A percentile compares a stretch with the other conserved stretches of the same genome.
These are phyloP conservation scores for Microctenopoma lineatum DNA, from an alignment of 2,797 vertebrate genomes.

Conservation along the genomic window DNA sequence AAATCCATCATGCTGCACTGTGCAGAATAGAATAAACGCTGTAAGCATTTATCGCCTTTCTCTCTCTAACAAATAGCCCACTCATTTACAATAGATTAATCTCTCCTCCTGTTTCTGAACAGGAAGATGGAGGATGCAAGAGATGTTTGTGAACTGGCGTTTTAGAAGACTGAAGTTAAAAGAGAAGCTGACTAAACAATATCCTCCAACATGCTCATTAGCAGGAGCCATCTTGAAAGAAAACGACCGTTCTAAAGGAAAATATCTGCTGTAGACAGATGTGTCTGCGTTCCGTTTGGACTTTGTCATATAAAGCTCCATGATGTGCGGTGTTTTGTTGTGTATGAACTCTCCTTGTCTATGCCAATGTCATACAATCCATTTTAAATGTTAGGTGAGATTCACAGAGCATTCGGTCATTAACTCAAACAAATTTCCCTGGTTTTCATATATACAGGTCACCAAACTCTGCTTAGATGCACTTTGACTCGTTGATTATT, in stretches of 20 bases:
- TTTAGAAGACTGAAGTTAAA: slow-evolving; percentile 13
- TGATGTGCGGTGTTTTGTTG: slow-evolving; percentile 2
- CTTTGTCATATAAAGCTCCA: slow-evolving; percentile 8
- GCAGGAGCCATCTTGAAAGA: slow-evolving; percentile 34
- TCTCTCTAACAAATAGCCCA: neutral
- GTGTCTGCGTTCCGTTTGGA: slow-evolving; percentile 21
- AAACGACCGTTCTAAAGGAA: slow-evolving; percentile 32
- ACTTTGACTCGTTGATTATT: slow-evolving; percentile 6
- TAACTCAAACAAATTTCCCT: neutral
- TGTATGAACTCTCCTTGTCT: neutral
- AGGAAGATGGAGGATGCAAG: neutral
- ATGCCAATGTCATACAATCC: neutral
- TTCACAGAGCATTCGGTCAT: neutral
- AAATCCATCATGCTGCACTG: neutral
- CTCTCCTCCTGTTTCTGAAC: neutral
- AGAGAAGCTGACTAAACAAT: slow-evolving; percentile 40
- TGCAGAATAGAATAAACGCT: neutral
- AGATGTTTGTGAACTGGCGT: slow-evolving; percentile 3
- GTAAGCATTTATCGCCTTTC: neutral
- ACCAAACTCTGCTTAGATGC: slow-evolving; percentile 5
- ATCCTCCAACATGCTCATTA: slow-evolving; percentile 43
- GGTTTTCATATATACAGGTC: neutral
- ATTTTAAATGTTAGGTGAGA: neutral
- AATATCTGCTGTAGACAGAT: slow-evolving; percentile 15
- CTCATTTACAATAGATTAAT: slow-evolving; percentile 6